phyloP scores from a whole-genome alignment of 1,140 invertebrate genomes.

The Elymnias hypermnestra region DNA sequence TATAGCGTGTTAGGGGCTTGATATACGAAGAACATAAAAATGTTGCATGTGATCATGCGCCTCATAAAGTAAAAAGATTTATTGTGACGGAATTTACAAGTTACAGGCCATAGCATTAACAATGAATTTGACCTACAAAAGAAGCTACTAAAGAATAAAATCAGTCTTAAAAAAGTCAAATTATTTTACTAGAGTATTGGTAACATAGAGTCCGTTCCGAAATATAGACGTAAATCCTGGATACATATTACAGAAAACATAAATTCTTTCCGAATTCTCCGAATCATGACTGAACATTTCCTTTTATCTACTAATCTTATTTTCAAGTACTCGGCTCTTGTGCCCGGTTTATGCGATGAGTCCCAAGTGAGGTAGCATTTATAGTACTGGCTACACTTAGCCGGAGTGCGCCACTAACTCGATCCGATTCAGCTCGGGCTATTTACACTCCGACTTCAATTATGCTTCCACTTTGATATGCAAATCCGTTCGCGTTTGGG shows the following conservation, averaged over 20 bases:
- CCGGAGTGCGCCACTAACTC: constrained; percentile 59
- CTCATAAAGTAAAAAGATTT: constrained; percentile 3
- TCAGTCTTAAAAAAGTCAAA: too few relatives aligned
- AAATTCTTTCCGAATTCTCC: constrained; percentile 9
- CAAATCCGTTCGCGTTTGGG: constrained; percentile 66
- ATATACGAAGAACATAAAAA: constrained; percentile 7
- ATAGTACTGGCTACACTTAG: constrained; percentile 41
- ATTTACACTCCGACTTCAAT: constrained; percentile 69
- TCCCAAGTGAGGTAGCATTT: constrained; percentile 26
- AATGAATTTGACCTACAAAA: background rate
- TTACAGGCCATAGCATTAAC: background rate
- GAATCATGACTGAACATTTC: constrained; percentile 14
- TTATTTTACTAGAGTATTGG: too few relatives aligned
- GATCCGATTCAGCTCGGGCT: constrained; percentile 65
- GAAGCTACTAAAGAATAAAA: too few relatives aligned
- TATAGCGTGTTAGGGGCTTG: constrained; percentile 6
- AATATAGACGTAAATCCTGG: background rate
- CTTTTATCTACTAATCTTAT: constrained; percentile 25
- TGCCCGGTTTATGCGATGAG: constrained; percentile 21
- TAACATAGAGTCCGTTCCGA: too few relatives aligned
- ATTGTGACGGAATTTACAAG: background rate
- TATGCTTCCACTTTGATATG: constrained; percentile 71
- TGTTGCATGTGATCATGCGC: constrained; percentile 1
- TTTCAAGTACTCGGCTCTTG: constrained; percentile 20
- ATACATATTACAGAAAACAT: constrained; percentile 2